phyloP scores from a whole-genome alignment of 53 echinoderm and acorn worm species.

The Apostichopus leukothele region DNA sequence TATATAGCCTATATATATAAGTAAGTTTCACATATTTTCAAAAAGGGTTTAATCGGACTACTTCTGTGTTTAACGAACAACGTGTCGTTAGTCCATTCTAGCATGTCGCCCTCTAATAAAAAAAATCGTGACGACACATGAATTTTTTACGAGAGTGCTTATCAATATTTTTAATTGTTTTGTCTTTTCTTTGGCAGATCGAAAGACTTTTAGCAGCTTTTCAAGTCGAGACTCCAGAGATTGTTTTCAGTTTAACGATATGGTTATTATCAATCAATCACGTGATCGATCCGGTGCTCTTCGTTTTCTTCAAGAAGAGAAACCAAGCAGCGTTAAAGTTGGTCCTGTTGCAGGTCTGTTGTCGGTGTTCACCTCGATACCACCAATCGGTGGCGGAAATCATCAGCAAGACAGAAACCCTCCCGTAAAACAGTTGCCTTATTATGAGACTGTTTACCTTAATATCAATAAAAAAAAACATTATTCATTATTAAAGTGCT shows the following conservation, averaged over 20 bases:
- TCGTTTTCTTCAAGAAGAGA: conserved; percentile 69
- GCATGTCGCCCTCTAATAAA: no score
- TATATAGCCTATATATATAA: no score
- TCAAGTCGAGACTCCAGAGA: conserved; percentile 26
- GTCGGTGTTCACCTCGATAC: conserved; percentile 12
- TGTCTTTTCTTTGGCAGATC: conserved; percentile 25
- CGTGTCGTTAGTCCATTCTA: no score
- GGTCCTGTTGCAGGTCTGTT: conserved; percentile 14
- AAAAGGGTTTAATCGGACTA: no score
- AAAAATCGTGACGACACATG: no score
- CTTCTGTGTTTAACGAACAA: no score
- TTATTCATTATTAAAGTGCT: no score
- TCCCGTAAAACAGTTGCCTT: background rate
- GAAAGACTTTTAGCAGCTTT: conserved; percentile 56
- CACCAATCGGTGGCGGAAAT: background rate
- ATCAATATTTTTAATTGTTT: background rate
- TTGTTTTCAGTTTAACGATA: conserved; percentile 45
- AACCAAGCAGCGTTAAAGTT: conserved; percentile 48
- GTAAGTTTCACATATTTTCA: no score
- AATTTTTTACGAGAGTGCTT: no score
- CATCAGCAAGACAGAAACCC: background rate
- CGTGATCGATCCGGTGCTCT: conserved; percentile 71
- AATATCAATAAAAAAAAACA: no score
- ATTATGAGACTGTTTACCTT: background rate
- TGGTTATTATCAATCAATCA: conserved; percentile 65